Evolutionary conservation across 1,140 invertebrate genomes (phyloP).

Genomic region (Tetraneura akinire): DNA sequence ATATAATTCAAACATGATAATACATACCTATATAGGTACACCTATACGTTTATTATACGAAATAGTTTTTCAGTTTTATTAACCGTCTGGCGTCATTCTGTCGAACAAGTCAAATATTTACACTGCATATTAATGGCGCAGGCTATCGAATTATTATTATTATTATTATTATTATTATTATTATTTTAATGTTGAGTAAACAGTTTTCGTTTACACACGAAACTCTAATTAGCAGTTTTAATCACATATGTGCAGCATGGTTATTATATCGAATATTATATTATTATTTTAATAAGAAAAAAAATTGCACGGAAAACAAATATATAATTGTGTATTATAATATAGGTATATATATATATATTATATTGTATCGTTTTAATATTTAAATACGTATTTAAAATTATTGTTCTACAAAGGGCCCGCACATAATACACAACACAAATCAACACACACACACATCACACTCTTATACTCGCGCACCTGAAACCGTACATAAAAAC

Average conservation of each 20-base stretch:
- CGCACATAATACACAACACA: constrained; percentile 1
- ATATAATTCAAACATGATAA: not conserved
- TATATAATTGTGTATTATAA: not conserved
- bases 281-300: not conserved
- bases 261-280: not conserved
- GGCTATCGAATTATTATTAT: constrained; percentile 14
- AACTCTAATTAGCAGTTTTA: constrained; percentile 40
- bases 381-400: not conserved
- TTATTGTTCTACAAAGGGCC: constrained; percentile 31
- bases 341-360: not conserved
- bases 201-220: constrained; percentile 40
- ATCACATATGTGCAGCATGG: constrained; percentile 5
- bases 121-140: not conserved
- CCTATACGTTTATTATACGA: too few species aligned
- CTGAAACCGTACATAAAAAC: constrained; percentile 43
- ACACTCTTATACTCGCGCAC: not conserved
- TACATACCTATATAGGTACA: too few species aligned
- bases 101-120: constrained; percentile 45
- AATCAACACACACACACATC: not conserved
- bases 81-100: not conserved
- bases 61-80: constrained; percentile 27
- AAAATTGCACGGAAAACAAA: constrained; percentile 40
- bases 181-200: constrained; percentile 38
- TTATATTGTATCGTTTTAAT: not conserved
- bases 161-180: constrained; percentile 1